These are phyloP conservation scores for Rissa tridactyla DNA, from an alignment of 2,113 vertebrate species.

Conservation along the genomic window DNA sequence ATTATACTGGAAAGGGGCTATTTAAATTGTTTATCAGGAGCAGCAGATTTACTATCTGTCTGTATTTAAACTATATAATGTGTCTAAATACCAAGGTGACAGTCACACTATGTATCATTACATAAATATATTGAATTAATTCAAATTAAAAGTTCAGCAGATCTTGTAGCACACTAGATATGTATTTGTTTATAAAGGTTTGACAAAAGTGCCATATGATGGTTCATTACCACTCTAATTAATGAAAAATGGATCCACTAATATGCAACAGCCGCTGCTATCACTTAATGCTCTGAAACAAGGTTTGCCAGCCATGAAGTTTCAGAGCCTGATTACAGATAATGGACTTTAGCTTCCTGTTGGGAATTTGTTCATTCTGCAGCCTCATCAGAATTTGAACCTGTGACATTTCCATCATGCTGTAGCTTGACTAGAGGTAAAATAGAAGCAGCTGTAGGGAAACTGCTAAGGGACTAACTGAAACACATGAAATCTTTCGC, in stretches of 20 bases:
- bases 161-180: conserved; percentile 5
- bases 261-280: background rate
- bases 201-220: background rate
- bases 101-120: background rate
- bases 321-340: conserved; percentile 49
- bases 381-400: conserved; percentile 44
- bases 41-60: conserved; percentile 17
- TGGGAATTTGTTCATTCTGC: conserved; percentile 41
- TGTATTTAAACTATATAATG: background rate
- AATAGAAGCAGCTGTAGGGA: conserved; percentile 21
- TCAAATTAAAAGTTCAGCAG: background rate
- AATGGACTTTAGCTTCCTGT: conserved; percentile 50
- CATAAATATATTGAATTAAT: conserved; percentile 3
- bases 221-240: conserved; percentile 48
- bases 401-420: conserved; percentile 22
- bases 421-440: conserved; percentile 13
- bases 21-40: conserved; percentile 23
- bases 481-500: background rate
- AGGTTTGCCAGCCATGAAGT: conserved; percentile 15
- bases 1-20: background rate
- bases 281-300: background rate
- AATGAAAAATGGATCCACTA: conserved; percentile 45
- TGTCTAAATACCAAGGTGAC: conserved; percentile 24
- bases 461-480: background rate
- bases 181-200: conserved; percentile 15